Percentiles rank a stretch among this genome's conserved stretches.
phyloP scores from a whole-genome alignment of 1,140 invertebrate genomes.

The Saccostrea glomerata region DNA sequence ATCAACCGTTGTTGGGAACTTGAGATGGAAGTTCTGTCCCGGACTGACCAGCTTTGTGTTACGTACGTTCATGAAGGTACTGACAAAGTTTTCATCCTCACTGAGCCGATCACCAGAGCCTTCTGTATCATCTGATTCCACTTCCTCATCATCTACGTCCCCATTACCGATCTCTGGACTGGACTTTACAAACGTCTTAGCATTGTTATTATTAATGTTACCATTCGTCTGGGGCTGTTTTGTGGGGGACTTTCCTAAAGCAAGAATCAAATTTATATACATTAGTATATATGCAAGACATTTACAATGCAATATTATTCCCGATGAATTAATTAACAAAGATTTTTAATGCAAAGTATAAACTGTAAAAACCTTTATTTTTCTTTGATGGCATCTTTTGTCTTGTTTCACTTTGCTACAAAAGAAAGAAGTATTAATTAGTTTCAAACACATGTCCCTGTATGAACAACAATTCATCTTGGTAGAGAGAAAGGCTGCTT shows the following conservation, averaged over 20 bases:
- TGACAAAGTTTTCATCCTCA: constrained; percentile 68
- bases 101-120: constrained; percentile 57
- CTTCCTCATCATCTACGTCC: constrained; percentile 38
- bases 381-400: constrained; percentile 34
- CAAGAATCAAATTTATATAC: not conserved
- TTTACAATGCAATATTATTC: too few relatives aligned
- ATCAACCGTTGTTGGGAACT: constrained; percentile 3
- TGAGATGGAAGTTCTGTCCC: constrained; percentile 12
- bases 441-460: not conserved
- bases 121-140: constrained; percentile 37
- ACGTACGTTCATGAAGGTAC: constrained; percentile 52
- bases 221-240: constrained; percentile 38
- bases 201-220: not conserved
- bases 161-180: not conserved
- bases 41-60: constrained; percentile 34
- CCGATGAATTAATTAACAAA: too few relatives aligned
- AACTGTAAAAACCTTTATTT: constrained; percentile 12
- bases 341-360: not conserved
- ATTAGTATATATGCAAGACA: too few relatives aligned
- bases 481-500: not conserved
- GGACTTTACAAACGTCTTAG: not conserved
- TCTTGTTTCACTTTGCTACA: constrained; percentile 25
- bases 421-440: not conserved
- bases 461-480: not conserved
- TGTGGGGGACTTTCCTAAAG: not conserved